phyloP scores from a whole-genome alignment of 2,113 vertebrate genomes.

The Bubalus kerabau region DNA sequence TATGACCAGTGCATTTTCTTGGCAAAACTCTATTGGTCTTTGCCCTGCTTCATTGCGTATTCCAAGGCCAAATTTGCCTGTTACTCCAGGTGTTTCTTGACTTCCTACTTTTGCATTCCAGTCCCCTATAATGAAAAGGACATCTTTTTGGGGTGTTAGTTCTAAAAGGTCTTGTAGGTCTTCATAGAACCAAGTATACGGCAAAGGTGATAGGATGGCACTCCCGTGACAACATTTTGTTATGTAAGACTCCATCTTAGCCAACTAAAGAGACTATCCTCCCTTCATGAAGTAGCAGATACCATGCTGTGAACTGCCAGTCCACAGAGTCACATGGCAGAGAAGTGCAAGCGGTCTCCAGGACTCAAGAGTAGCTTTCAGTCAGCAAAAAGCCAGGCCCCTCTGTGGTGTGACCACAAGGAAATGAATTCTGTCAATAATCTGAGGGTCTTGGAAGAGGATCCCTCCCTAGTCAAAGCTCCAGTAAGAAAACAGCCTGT shows the following conservation, averaged over 20 bases:
- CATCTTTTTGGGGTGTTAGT: too few relatives aligned
- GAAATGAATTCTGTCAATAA: background rate
- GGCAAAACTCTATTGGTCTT: too few relatives aligned
- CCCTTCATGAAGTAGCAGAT: background rate
- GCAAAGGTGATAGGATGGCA: background rate
- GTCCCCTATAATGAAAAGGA: too few relatives aligned
- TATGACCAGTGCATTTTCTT: too few relatives aligned
- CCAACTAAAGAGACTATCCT: background rate
- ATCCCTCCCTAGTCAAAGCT: background rate
- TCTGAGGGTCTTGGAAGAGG: background rate
- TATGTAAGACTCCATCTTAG: background rate
- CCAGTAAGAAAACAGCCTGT: background rate
- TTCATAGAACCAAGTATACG: background rate
- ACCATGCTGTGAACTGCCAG: rapidly evolving
- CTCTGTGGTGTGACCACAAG: background rate
- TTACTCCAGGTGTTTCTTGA: too few relatives aligned
- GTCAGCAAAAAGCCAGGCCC: background rate
- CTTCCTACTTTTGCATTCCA: too few relatives aligned
- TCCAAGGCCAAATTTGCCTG: too few relatives aligned
- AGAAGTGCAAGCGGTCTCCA: background rate
- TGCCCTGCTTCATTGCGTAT: too few relatives aligned
- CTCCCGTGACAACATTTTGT: background rate
- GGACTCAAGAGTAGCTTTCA: background rate
- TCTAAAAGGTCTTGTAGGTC: too few relatives aligned
- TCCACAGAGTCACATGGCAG: background rate